phyloP scores from a whole-genome alignment of 1,140 invertebrate species.

The Himalopsyche phryganea region DNA sequence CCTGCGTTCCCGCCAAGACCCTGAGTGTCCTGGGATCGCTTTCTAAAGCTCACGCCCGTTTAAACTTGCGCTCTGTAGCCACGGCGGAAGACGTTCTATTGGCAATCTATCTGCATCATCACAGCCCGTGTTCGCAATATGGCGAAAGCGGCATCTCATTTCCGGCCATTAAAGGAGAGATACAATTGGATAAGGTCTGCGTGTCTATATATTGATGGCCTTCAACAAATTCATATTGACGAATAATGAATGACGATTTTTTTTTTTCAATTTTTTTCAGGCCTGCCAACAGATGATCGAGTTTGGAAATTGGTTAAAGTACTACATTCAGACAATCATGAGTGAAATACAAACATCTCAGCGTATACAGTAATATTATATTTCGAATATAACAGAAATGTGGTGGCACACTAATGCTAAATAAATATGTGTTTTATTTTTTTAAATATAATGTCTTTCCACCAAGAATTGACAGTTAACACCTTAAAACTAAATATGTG shows the following conservation, averaged over 20 bases:
- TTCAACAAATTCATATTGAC: no score
- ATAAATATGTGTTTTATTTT: no score
- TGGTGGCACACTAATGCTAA: no score
- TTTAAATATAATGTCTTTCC: no score
- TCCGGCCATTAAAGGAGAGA: neutral
- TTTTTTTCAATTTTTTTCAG: no score
- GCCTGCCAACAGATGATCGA: neutral
- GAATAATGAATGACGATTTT: no score
- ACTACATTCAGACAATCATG: neutral
- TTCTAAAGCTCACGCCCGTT: conserved; percentile 16
- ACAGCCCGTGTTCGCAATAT: neutral
- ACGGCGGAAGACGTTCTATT: conserved; percentile 10
- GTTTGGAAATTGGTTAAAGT: neutral
- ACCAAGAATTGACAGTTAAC: no score
- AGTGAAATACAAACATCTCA: no score
- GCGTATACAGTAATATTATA: no score
- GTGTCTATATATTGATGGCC: no score
- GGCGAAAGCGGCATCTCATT: conserved; percentile 4
- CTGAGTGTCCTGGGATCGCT: conserved; percentile 15
- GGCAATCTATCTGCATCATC: conserved; percentile 17
- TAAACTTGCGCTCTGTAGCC: conserved; percentile 4
- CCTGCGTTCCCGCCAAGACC: conserved; percentile 1
- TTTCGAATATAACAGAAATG: no score
- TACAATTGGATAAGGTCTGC: conserved; percentile 4
- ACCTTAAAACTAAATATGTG: no score